Evolutionary conservation across 2,888 invertebrate species (phyloP), one percentile per base, ranked within the genome.

Genomic region (Conchocele bisecta): DNA sequence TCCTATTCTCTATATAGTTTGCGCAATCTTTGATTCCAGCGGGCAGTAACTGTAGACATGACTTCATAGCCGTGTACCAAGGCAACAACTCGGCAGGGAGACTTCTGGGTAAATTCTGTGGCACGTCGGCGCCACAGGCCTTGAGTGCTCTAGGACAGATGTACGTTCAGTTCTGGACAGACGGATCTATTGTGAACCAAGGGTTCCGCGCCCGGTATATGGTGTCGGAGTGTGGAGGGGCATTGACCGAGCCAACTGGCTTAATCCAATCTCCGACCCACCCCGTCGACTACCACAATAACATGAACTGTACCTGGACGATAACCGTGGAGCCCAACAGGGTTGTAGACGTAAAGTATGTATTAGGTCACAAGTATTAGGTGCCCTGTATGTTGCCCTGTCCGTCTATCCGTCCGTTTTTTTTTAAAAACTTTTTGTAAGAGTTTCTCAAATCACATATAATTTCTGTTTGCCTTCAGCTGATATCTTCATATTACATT

Each of bases 211-310:
- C 85, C 3, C 35, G 29, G 3, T 91, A 89, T 72, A 73, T 60
- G 20, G 53, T 87, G 86, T 33, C 86, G 93, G 94, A 93, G 56
- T 96, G 96, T 88, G 95, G 94, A 5, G 93, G 93, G 0, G 91
- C 91, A 28, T 94, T 93, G 75, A 92, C 92, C 0, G 93, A 92
- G 1, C 90, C 92, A 0, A 92, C 92, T 35, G 96, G 95, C 4
- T 86, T 93, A 0, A 92, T 90, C 7, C 22, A 48, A 13, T 83
- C 87, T 0, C 87, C 88, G 0, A 76, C 79, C 1, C 69, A 81
- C 29, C 83, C 85, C 0, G 31, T 53, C 7, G 83, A 86, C 60
- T 84, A 85, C 56, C 77, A 84, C 48, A 76, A 82, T 70, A 83
- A 86, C 53, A 77, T 83, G 28, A 90, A 91, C 82, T 90, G 90